phyloP scores from a whole-genome alignment of 2,797 vertebrate genomes.

The Mycteria americana region DNA sequence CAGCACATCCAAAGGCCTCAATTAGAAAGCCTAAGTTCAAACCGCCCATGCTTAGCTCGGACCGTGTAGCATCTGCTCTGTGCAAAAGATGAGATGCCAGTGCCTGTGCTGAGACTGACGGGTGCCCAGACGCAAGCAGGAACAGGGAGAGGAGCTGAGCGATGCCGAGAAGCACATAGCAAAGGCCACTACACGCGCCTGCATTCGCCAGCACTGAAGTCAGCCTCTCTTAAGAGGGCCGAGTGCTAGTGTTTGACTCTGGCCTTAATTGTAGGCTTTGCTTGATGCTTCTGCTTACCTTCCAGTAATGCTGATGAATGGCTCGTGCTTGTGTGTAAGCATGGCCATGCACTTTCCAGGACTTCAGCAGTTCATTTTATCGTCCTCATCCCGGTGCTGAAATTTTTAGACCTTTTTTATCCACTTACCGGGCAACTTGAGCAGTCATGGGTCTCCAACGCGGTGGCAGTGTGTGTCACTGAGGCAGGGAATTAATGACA shows the following conservation, averaged over 20 bases:
- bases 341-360: neutral
- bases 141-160: neutral
- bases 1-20: neutral
- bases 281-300: neutral
- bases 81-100: neutral
- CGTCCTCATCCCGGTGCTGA: neutral
- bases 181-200: neutral
- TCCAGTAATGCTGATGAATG: neutral
- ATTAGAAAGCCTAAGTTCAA: neutral
- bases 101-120: neutral
- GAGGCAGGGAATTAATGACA: neutral
- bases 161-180: neutral
- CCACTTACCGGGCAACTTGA: neutral
- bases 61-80: neutral
- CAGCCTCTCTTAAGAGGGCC: neutral
- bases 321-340: neutral
- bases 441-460: neutral
- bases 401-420: neutral
- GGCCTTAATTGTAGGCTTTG: neutral
- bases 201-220: neutral
- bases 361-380: neutral
- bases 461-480: neutral
- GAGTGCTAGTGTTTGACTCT: neutral
- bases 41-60: fast-evolving
- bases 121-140: neutral